Base-by-base conservation (phyloP, 1,140 invertebrate species). In the Solen grandis region DNA sequence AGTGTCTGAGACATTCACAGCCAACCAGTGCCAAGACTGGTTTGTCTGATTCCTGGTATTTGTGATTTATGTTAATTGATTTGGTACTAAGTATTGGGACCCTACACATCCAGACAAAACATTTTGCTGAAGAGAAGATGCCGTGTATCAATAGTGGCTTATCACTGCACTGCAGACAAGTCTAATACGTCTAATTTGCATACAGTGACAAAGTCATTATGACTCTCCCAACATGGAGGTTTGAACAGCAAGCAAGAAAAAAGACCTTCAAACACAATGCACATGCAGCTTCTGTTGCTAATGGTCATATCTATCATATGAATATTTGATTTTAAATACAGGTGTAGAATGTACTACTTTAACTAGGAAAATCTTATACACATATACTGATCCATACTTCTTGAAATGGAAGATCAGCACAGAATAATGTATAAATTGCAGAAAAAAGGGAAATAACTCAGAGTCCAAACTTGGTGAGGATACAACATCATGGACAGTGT, bases 141-240 rank as follows among this genome's bases (percentile, higher is more conserved):
- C n/a, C n/a, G n/a, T n/a, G n/a, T n/a, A n/a, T n/a, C n/a, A n/a
- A n/a, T n/a, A n/a, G n/a, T n/a, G n/a, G n/a, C n/a, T n/a, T n/a
- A n/a, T n/a, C n/a, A n/a, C n/a, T n/a, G n/a, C n/a, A n/a, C n/a
- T n/a, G n/a, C n/a, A n/a, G 27, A 27, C 59, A 62, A 16, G 31
- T 76, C 33, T 14, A n/a, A 62, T 62, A 76, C 29, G 33, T 66
- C 74, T 63, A 16, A 76, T 76, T 76, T 76, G 62, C 59, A 76
- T 76, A 66, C 66, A 52, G 35, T 38, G 36, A 65, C 46, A 63
- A 76, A 38, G n/a, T 63, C 65, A 76, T 76, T 19, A 25, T 52
- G 70, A 36, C 22, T 38, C 74, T 22, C 29, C 36, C 74, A 54
- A 50, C 59, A 60, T 74, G 70, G 19, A 36, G 59, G 33, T 57